Percentiles rank a stretch among this genome's conserved stretches.
These are phyloP conservation scores for Synodontis membranacea DNA, from an alignment of 2,113 vertebrate species.

Conservation along the genomic window DNA sequence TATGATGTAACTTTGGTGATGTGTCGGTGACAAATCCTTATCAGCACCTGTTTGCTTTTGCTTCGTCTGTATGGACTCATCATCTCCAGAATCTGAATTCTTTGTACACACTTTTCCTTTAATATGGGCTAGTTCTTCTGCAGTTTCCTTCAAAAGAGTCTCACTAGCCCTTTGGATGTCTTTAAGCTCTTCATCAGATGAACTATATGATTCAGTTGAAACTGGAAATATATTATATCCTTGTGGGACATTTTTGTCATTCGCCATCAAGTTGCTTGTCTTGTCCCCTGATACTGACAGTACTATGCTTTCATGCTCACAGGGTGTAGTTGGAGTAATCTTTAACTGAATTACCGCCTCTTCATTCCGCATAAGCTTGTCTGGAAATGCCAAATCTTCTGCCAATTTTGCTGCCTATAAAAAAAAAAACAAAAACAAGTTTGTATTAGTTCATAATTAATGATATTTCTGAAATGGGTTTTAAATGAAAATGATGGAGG, in stretches of 20 bases:
- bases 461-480: background rate
- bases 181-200: constrained; percentile 73
- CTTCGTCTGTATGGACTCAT: constrained; percentile 90
- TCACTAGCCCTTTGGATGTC: constrained; percentile 64
- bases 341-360: constrained; percentile 39
- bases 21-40: constrained; percentile 83
- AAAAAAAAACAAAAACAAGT: constrained; percentile 7
- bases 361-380: constrained; percentile 16
- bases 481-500: too few relatives aligned
- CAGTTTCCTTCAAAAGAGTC: constrained; percentile 58
- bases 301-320: background rate
- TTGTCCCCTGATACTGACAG: constrained; percentile 1
- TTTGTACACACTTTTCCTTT: constrained; percentile 61
- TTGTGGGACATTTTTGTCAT: constrained; percentile 57
- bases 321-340: constrained; percentile 8
- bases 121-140: constrained; percentile 60
- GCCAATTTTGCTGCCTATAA: constrained; percentile 15
- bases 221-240: constrained; percentile 73
- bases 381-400: background rate
- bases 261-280: constrained; percentile 35
- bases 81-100: constrained; percentile 82
- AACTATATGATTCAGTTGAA: constrained; percentile 69
- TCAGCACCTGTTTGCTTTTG: constrained; percentile 91
- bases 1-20: constrained; percentile 71
- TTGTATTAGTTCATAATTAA: background rate